Percentiles rank a stretch among this genome's conserved stretches.
These are phyloP conservation scores for Alentia gelatinosa DNA, from an alignment of 2,888 invertebrate species.

Conservation along the genomic window DNA sequence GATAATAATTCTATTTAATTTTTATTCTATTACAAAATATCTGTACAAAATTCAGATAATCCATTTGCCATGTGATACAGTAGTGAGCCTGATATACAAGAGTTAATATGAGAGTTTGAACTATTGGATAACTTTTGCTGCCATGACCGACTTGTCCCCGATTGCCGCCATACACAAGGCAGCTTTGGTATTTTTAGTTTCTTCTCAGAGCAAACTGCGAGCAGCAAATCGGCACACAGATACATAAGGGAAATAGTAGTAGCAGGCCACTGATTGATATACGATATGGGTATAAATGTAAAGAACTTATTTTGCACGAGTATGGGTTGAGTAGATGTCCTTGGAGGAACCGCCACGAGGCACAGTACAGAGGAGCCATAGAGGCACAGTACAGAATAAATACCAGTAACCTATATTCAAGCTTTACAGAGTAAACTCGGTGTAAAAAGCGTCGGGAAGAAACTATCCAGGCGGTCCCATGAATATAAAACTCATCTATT, in stretches of 20 bases:
- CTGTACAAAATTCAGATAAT: slow-evolving; percentile 37
- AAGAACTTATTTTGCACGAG: not conserved
- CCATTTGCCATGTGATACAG: not conserved
- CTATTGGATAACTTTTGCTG: not conserved
- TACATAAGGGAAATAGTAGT: too few relatives aligned
- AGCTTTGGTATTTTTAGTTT: not conserved
- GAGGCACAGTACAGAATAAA: too few relatives aligned
- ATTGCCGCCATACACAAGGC: not conserved
- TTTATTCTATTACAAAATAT: slow-evolving; percentile 46
- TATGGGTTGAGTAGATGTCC: not conserved
- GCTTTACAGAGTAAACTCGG: not conserved
- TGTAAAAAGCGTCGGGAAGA: not conserved
- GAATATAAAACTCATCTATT: not conserved
- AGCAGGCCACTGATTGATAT: too few relatives aligned
- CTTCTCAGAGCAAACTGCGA: not conserved
- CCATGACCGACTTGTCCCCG: not conserved
- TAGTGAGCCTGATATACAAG: slow-evolving; percentile 10
- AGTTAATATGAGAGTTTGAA: not conserved
- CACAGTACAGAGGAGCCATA: too few relatives aligned
- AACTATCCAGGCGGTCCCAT: not conserved
- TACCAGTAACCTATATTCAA: not conserved
- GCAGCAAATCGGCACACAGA: too few relatives aligned
- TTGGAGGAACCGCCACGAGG: not conserved
- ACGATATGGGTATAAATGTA: not conserved
- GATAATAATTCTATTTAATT: slow-evolving; percentile 40